Evolutionary conservation across 2,797 vertebrate species (phyloP), one percentile per base, ranked within the genome.

Genomic region (Spheniscus humboldti): DNA sequence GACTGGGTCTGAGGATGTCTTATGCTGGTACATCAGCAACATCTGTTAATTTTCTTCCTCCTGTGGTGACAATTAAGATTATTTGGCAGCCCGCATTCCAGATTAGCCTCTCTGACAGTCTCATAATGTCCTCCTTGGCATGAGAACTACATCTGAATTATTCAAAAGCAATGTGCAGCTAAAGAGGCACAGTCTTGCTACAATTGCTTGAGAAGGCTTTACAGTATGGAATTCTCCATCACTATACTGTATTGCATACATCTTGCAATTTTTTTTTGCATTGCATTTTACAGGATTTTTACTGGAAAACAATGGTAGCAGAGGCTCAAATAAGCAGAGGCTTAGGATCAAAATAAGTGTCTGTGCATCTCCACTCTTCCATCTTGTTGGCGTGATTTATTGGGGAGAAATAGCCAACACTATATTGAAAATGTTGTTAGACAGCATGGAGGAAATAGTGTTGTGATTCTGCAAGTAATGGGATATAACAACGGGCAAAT

Each of bases 31-130:
- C 56, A 50, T 68, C 59, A 88, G 43, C 67, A 86, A 25, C 41
- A 39, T 94, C 73, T 90, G 68, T 91, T 96, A 64, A 81, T 94
- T 94, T 90, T 67, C 56, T 91, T 86, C 53, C 82, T 96, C 92
- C 75, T 10, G 0, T 68, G 82, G 59, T 55, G 63, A 72, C 73
- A 80, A 22, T 91, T 90, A 88, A 80, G 72, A 47, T 73, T 92
- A 56, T 91, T 96, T 94, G 95, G 86, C 89, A 89, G 35, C 56
- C 16, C 16, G 92, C 57, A 11, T 89, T 92, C 47, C 57, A 72
- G 56, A 90, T 74, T 87, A 90, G 30, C 57, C 24, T 88, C 76
- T 74, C 33, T 74, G 75, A 83, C 0, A 4, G 45, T 74, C 81
- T 83, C 1, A 1, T 92, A 86, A 75, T 73, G 64, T 80, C 48